Evolutionary conservation across 2,888 invertebrate species (phyloP).

Genomic region (Seladonia tumulorum): DNA sequence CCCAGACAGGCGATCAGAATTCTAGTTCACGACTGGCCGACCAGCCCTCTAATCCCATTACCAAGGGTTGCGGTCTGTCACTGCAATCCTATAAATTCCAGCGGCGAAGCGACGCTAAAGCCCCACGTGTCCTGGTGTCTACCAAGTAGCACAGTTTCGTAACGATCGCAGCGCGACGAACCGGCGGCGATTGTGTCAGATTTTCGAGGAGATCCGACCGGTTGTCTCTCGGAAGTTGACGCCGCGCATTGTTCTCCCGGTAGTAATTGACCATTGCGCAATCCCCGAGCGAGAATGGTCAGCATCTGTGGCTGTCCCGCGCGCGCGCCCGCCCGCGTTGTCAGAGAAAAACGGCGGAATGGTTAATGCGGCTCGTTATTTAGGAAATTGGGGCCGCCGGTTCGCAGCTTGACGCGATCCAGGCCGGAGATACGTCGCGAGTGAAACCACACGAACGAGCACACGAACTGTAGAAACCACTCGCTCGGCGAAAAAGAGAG

Average conservation of each 20-base stretch:
- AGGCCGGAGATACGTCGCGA: slow-evolving; percentile 44
- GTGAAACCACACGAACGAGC: slow-evolving; percentile 49
- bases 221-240: slow-evolving; percentile 3
- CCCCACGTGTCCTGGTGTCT: background rate
- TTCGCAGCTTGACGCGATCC: slow-evolving; percentile 44
- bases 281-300: slow-evolving; percentile 36
- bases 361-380: slow-evolving; percentile 35
- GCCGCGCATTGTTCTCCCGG: slow-evolving; percentile 31
- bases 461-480: slow-evolving; percentile 24
- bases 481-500: slow-evolving; percentile 25
- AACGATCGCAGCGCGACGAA: background rate
- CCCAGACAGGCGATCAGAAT: background rate
- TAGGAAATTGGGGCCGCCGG: slow-evolving; percentile 54
- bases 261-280: slow-evolving; percentile 51
- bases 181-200: background rate
- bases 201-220: slow-evolving; percentile 13
- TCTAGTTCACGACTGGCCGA: background rate
- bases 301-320: background rate
- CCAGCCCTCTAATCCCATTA: slow-evolving; percentile 6
- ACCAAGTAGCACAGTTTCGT: background rate
- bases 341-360: slow-evolving; percentile 26
- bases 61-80: background rate
- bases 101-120: background rate
- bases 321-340: background rate
- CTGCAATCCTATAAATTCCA: slow-evolving; percentile 13